Percentiles rank a stretch among this genome's conserved stretches.
Conservation (phyloP, 2,888 invertebrate genomes). For the Psylliodes chrysocephalus region DNA sequence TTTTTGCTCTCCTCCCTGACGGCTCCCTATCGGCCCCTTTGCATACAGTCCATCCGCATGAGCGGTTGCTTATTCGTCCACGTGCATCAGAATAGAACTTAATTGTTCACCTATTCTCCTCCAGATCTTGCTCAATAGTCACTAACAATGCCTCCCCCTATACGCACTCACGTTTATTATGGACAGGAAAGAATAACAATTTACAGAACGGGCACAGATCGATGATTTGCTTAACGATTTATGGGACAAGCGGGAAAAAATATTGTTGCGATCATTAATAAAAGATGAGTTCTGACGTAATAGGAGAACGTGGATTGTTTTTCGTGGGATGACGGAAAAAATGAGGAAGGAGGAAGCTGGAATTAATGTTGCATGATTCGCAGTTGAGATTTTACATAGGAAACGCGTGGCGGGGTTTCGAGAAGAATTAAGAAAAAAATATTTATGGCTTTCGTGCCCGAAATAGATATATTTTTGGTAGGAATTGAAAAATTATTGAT, state of each 20-base stretch:
- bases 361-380: constrained; percentile 32
- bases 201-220: constrained; percentile 44
- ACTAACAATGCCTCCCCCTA: constrained; percentile 47
- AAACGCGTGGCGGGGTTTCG: constrained; percentile 6
- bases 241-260: constrained; percentile 42
- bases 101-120: constrained; percentile 56
- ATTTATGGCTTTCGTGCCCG: not conserved
- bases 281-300: constrained; percentile 39
- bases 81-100: constrained; percentile 54
- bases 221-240: constrained; percentile 48
- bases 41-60: constrained; percentile 44
- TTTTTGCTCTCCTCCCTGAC: constrained; percentile 34
- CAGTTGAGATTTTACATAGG: constrained; percentile 23
- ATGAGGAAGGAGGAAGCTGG: constrained; percentile 26
- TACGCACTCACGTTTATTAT: constrained; percentile 38
- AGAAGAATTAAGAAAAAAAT: constrained; percentile 22
- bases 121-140: constrained; percentile 43
- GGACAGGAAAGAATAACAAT: constrained; percentile 54
- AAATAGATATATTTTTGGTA: not conserved
- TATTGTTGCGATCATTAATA: constrained; percentile 39
- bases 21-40: constrained; percentile 31
- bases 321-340: constrained; percentile 23
- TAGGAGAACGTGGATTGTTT: constrained; percentile 32
- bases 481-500: not conserved
- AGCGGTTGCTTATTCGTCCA: constrained; percentile 52